Conservation (phyloP, 2,113 vertebrate species). For the Heterotis niloticus region DNA sequence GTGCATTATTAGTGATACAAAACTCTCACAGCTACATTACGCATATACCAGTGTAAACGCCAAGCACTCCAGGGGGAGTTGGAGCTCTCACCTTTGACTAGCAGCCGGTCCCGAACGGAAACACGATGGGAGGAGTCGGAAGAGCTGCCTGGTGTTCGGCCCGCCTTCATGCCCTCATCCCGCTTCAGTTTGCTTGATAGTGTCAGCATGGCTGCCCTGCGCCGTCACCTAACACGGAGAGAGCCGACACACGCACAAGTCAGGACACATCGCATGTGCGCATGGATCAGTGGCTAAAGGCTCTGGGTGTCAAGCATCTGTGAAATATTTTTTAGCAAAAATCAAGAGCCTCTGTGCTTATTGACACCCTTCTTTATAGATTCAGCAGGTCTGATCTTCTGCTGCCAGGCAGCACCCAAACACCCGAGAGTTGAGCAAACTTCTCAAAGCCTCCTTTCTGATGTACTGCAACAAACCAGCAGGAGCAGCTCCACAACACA, state of each 20-base stretch:
- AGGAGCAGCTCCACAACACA: too few species aligned
- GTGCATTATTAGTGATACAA: background rate
- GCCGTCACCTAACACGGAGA: conserved; percentile 11
- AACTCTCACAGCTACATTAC: too few species aligned
- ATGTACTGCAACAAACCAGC: too few species aligned
- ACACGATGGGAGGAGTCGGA: conserved; percentile 83
- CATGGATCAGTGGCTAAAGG: background rate
- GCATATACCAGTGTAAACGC: background rate
- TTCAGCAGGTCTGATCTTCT: too few species aligned
- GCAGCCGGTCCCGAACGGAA: conserved; percentile 88
- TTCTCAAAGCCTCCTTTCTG: too few species aligned
- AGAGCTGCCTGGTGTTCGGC: conserved; percentile 64
- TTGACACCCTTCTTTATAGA: too few species aligned
- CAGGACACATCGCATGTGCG: background rate
- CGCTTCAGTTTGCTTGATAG: conserved; percentile 92
- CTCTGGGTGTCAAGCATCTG: too few species aligned
- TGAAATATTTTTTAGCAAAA: too few species aligned
- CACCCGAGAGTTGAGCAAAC: too few species aligned
- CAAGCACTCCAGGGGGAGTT: too few species aligned
- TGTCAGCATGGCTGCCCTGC: conserved; percentile 81
- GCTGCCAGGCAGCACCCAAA: too few species aligned
- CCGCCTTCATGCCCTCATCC: conserved; percentile 81
- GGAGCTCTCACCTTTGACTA: conserved; percentile 85
- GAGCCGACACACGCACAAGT: background rate
- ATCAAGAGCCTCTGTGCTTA: too few species aligned